A percentile compares a stretch with the other conserved stretches of the same genome.
Conservation (phyloP, 2,888 invertebrate genomes). For the Oligia strigilis region DNA sequence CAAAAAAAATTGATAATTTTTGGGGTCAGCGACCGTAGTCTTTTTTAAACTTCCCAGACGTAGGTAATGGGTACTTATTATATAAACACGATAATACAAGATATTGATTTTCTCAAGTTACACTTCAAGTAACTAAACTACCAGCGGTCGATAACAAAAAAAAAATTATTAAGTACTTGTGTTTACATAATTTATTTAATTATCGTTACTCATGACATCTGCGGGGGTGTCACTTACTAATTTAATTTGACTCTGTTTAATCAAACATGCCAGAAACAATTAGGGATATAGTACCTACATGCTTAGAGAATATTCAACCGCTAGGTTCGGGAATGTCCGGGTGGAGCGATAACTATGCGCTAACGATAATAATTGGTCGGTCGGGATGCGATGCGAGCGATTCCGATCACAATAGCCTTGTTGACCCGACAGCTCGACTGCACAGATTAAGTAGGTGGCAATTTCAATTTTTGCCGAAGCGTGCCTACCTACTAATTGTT, state of each 20-base stretch:
- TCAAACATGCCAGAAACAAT: slow-evolving; percentile 60
- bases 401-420: slow-evolving; percentile 43
- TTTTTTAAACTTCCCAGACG: too few species aligned
- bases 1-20: too few species aligned
- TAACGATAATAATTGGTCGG: slow-evolving; percentile 63
- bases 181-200: too few species aligned
- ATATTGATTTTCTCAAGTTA: too few species aligned
- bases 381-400: slow-evolving; percentile 37
- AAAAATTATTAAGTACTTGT: too few species aligned
- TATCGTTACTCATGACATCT: too few species aligned
- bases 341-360: slow-evolving; percentile 61
- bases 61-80: too few species aligned
- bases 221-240: too few species aligned
- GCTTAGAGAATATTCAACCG: slow-evolving; percentile 62
- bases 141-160: too few species aligned
- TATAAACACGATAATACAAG: too few species aligned
- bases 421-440: slow-evolving; percentile 12
- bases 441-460: background rate
- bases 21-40: too few species aligned
- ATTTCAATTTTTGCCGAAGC: background rate
- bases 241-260: slow-evolving; percentile 23
- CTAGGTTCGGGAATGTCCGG: slow-evolving; percentile 38
- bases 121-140: too few species aligned
- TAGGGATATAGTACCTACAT: slow-evolving; percentile 33
- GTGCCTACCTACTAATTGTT: background rate